Percentiles rank a stretch among this genome's conserved stretches.
These are phyloP conservation scores for Gymnocheta viridis DNA, from an alignment of 2,888 invertebrate species.

Conservation along the genomic window DNA sequence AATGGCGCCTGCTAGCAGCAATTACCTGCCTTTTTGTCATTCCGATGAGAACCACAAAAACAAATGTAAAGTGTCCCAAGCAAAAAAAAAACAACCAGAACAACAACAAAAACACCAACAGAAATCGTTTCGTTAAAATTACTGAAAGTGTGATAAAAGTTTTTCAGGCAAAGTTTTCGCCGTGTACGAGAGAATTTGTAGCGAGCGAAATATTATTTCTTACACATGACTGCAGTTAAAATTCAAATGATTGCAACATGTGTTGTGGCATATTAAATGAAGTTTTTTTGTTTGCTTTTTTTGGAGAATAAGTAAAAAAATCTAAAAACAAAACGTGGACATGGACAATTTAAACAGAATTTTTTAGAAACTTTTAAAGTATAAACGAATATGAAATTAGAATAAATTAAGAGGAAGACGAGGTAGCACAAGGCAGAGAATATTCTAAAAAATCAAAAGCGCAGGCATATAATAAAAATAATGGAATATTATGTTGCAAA, in stretches of 20 bases:
- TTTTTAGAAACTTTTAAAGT: not conserved
- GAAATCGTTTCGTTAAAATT: constrained; percentile 15
- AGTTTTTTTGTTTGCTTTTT: not conserved
- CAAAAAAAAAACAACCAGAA: not conserved
- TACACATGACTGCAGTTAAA: constrained; percentile 43
- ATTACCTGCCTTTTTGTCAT: constrained; percentile 10
- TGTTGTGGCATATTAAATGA: constrained; percentile 33
- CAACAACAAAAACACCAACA: not conserved
- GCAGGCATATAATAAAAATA: too few species aligned
- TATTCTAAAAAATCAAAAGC: too few species aligned
- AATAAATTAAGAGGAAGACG: not conserved
- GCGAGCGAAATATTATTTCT: constrained; percentile 29
- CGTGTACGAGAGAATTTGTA: not conserved
- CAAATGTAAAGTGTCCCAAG: not conserved
- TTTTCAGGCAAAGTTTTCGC: constrained; percentile 21
- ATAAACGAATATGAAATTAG: not conserved
- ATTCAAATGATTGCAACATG: constrained; percentile 49
- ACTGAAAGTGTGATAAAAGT: constrained; percentile 46
- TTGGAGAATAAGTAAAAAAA: not conserved
- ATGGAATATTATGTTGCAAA: too few species aligned
- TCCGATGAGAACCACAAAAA: not conserved
- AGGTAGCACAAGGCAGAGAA: too few species aligned
- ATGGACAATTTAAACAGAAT: not conserved
- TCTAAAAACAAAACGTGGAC: not conserved
- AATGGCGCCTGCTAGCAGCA: constrained; percentile 60